Evolutionary conservation across 2,113 vertebrate genomes (phyloP).

Genomic region (Dasyornis broadbenti): DNA sequence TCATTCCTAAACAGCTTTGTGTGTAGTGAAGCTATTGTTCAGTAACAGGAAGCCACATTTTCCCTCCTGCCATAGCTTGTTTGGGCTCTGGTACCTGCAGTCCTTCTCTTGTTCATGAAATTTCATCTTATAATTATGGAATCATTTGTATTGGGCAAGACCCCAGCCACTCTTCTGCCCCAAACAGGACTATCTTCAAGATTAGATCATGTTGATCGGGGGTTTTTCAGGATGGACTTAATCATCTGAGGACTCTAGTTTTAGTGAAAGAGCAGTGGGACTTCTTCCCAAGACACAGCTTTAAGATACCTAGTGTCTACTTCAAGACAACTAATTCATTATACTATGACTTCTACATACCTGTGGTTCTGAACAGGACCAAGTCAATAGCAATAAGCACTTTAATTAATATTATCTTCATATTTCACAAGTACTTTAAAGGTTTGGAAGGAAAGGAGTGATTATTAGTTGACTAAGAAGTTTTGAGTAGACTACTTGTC

Average conservation of each 20-base stretch:
- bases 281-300: neutral
- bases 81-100: neutral
- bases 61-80: neutral
- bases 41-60: neutral
- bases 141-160: neutral
- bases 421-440: neutral
- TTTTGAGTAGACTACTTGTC: neutral
- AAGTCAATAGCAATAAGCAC: neutral
- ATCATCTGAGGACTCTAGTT: neutral
- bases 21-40: neutral
- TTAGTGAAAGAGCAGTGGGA: neutral
- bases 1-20: neutral
- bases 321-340: neutral
- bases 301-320: neutral
- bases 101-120: neutral
- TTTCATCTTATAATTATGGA: neutral
- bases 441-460: neutral
- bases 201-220: rapidly evolving
- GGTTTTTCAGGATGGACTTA: neutral
- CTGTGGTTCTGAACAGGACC: neutral
- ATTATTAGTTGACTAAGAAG: neutral
- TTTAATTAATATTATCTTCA: neutral
- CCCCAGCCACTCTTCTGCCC: neutral
- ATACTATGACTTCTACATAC: neutral
- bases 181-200: neutral